Evolutionary conservation across 2,888 invertebrate genomes (phyloP), one percentile per base, ranked within the genome.

Genomic region (Drosophila stalkeri): DNA sequence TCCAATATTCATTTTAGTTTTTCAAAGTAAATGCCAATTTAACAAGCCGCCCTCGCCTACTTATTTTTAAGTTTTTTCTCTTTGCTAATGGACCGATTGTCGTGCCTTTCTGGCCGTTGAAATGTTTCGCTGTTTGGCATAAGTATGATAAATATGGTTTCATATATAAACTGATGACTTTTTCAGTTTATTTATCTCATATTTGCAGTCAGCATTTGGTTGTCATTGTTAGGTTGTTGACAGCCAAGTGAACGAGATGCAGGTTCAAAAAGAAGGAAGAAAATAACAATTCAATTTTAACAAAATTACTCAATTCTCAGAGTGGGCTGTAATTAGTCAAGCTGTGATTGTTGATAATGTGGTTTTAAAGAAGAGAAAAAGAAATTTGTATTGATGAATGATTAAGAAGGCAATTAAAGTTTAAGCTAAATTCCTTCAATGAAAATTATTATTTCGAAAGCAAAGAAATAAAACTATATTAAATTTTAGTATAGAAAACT

Each of bases 141-240:
- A 75, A 75, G 80, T 77, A 66, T 71, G 80, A 80, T 71, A 74
- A 77, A 71, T 80, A 61, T 66, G 54, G 44, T 54, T 66, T 71
- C 49, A 54, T 56, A 37, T 66, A 75, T 70, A 16, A 16, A 43
- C 52, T 46, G 44, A 63, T 60, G 62, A 49, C 51, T 62, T 57
- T 62, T 54, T 35, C 46, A 64, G 46, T 72, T 72, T 27, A 11
- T 16, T 39, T 54, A 14, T 47, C 8, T 27, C 14, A 23, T 12
- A 18, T 18, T 39, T 20, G 20, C 35, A 18, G 37, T 41, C 27
- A 14, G 43, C 18, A 20, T 39, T 54, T 18, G 14, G 16, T 6
- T 18, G 12, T 51, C 46, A 63, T 75, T 75, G 62, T 75, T 54
- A 64, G 64, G 41, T 57, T 80, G 61, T 71, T 80, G 71, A 75